Percentiles rank a stretch among this genome's conserved stretches.
These are phyloP conservation scores for Champsocephalus esox DNA, from an alignment of 2,797 vertebrate genomes.

Conservation along the genomic window DNA sequence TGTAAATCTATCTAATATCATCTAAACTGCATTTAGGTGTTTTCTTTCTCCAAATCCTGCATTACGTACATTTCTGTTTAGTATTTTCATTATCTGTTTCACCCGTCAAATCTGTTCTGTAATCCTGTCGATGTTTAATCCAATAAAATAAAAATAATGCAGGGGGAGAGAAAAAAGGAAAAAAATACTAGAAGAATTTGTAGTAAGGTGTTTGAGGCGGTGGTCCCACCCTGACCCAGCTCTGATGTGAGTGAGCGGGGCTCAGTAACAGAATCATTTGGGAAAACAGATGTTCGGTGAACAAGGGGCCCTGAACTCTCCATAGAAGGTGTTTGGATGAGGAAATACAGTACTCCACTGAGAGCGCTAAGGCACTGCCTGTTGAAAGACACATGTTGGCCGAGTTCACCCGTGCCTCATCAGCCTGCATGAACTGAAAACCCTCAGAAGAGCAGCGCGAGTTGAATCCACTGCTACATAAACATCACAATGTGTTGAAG, in stretches of 20 bases:
- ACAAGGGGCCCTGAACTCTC: conserved; percentile 73
- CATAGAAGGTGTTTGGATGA: conserved; percentile 80
- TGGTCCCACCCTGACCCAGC: conserved; percentile 68
- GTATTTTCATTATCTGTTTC: no score
- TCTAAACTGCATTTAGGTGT: no score
- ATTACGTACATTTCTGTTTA: no score
- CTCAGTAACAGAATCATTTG: conserved; percentile 82
- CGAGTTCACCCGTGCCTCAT: conserved; percentile 58
- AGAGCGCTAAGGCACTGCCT: conserved; percentile 65
- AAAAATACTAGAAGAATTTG: conserved; percentile 42
- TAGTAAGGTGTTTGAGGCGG: conserved; percentile 64
- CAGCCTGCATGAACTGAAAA: conserved; percentile 55
- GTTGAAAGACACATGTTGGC: conserved; percentile 78
- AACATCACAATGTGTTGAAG: conserved; percentile 51
- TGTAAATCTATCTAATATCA: no score
- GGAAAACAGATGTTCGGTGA: conserved; percentile 82
- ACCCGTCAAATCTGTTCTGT: no score
- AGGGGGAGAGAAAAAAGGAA: not conserved
- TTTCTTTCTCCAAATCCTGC: no score
- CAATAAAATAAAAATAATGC: no score
- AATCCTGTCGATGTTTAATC: no score
- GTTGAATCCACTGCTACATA: conserved; percentile 43
- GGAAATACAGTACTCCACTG: conserved; percentile 80
- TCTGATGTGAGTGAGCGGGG: conserved; percentile 57
- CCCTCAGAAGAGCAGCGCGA: conserved; percentile 50